Base-by-base conservation (phyloP, 1,140 invertebrate species). In the Bombus superbus region DNA sequence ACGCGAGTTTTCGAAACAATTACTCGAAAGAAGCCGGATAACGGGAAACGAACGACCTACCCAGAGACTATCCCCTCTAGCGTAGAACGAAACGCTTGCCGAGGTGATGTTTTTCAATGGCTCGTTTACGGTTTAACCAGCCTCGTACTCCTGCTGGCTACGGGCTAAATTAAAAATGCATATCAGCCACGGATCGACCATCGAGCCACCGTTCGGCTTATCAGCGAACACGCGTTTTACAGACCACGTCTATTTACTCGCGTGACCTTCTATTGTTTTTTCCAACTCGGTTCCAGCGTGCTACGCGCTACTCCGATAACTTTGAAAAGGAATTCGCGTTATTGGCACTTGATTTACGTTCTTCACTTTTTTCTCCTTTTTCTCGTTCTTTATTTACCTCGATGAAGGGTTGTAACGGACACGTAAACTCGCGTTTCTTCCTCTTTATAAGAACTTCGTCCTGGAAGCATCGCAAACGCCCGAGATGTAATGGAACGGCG, bases 1-100 rank as follows among this genome's bases (percentile, higher is more conserved):
- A 83, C 73, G 80, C 84, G 73, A 85, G 44, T 85, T 81, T 81
- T 81, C 44, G 57, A 81, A 85, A 85, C 78, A 81, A 86, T 83
- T 76, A 83, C 80, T 40, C 62, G 79, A 71, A 81, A 69, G 38
- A 80, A 38, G 53, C n/a, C 75, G 44, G 57, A 79, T 77, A 74
- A 74, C 76, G 62, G 40, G 3, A 68, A 64, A 85, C 68, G 57
- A 73, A 28, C 53, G 62, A 78, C 35, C 68, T 62, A 10, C 64
- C 40, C 40, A 3, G 35, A 42, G 71, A 59, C 47, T 80, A 75
- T 10, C 40, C 62, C 38, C 2, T 13, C n/a, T 25, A 28, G 3
- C 68, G 22, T 3, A 2, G 3, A 6, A 28, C 68, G n/a, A 53
- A 32, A 35, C 44, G 44, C 40, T 73, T 64, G 15, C 11, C 47